These are phyloP conservation scores for Thymelicus acteon DNA, from an alignment of 2,888 invertebrate genomes.

Conservation along the genomic window DNA sequence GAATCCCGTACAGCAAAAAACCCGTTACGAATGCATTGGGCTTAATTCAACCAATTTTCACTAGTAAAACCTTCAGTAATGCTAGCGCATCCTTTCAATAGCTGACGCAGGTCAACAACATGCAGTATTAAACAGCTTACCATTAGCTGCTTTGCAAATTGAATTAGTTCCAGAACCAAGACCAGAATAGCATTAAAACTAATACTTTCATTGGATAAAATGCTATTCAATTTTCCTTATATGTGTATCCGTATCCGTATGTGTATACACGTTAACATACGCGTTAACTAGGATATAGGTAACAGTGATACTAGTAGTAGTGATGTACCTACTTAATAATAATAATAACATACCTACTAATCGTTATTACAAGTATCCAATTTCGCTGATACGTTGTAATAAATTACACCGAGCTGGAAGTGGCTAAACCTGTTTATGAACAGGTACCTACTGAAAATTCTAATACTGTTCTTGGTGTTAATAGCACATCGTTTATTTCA, in stretches of 20 bases:
- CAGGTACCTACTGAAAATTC: constrained; percentile 4
- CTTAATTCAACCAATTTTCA: constrained; percentile 8
- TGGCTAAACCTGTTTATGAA: constrained; percentile 15
- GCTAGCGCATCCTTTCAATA: constrained; percentile 19
- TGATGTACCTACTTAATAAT: neutral
- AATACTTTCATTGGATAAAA: constrained; percentile 62
- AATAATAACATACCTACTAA: constrained; percentile 4
- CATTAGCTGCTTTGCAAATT: constrained; percentile 61
- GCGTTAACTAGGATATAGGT: constrained; percentile 1
- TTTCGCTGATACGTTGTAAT: constrained; percentile 17
- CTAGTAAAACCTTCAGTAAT: constrained; percentile 1
- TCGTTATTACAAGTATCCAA: constrained; percentile 8
- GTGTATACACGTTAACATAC: neutral
- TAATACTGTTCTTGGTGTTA: constrained; percentile 6
- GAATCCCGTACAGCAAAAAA: no score
- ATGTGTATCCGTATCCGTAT: no score
- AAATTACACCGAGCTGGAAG: constrained; percentile 2
- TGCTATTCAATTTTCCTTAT: constrained; percentile 25
- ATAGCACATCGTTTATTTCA: neutral
- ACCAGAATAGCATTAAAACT: constrained; percentile 55
- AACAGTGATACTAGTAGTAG: neutral
- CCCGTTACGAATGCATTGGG: no score
- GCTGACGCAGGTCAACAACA: constrained; percentile 63
- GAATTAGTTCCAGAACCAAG: constrained; percentile 64
- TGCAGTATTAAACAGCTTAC: constrained; percentile 54